Evolutionary conservation across 2,888 invertebrate species (phyloP).

Genomic region (Pyralis farinalis): DNA sequence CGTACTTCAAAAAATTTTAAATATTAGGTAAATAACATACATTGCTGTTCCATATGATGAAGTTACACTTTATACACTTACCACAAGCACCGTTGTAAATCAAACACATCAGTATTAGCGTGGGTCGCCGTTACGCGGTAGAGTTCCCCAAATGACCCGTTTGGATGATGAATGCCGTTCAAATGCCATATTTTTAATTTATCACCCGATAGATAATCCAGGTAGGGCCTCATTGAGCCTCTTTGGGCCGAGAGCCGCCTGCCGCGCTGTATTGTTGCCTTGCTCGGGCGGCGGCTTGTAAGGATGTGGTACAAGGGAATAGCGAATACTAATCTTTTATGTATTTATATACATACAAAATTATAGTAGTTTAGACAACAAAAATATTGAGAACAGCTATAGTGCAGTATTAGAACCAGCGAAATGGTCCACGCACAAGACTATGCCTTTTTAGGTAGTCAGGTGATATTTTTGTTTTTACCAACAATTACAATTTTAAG

Average conservation of each 20-base stretch:
- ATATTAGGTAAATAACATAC: neutral
- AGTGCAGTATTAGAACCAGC: too few species aligned
- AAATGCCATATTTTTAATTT: slow-evolving; percentile 78
- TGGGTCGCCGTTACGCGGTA: neutral
- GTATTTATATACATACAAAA: too few species aligned
- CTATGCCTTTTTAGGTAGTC: too few species aligned
- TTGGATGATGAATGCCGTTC: slow-evolving; percentile 70
- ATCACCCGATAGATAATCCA: slow-evolving; percentile 72
- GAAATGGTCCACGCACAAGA: too few species aligned
- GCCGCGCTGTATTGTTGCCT: slow-evolving; percentile 48
- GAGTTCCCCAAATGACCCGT: slow-evolving; percentile 46
- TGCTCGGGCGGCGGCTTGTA: slow-evolving; percentile 30
- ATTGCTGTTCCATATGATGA: neutral
- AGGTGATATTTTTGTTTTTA: too few species aligned
- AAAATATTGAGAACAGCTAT: too few species aligned
- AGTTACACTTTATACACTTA: neutral
- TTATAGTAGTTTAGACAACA: too few species aligned
- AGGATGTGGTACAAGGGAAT: slow-evolving; percentile 16
- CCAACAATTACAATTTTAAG: too few species aligned
- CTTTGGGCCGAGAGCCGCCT: slow-evolving; percentile 47
- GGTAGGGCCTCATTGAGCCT: slow-evolving; percentile 73
- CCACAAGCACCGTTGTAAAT: neutral
- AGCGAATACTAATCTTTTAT: slow-evolving; percentile 18
- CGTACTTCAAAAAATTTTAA: neutral
- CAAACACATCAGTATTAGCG: neutral